phyloP scores from a whole-genome alignment of 2,888 invertebrate genomes.

The Mellilla xanthometata region DNA sequence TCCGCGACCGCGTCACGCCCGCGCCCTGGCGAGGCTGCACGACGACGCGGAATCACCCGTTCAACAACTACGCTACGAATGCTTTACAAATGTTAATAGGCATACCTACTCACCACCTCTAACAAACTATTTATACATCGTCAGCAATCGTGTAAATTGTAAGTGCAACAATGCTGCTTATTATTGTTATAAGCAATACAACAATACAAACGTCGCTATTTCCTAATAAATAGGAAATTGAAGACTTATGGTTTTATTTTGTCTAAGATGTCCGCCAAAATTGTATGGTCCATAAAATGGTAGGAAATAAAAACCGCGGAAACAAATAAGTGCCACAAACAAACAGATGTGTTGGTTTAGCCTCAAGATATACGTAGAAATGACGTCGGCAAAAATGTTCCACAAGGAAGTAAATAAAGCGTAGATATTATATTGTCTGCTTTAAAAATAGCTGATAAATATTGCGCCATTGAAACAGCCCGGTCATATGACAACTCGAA shows the following conservation, averaged over 20 bases:
- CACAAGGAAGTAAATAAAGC: constrained; percentile 35
- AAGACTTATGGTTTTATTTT: neutral
- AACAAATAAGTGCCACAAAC: constrained; percentile 17
- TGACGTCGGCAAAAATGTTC: constrained; percentile 32
- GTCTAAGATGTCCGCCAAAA: constrained; percentile 14
- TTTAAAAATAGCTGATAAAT: constrained; percentile 14
- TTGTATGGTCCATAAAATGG: constrained; percentile 12
- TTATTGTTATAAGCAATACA: too few species aligned
- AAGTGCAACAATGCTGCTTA: too few species aligned
- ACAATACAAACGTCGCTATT: too few species aligned
- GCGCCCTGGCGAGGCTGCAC: constrained; percentile 13
- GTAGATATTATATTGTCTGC: constrained; percentile 18
- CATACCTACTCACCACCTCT: too few species aligned
- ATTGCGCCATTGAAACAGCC: constrained; percentile 4
- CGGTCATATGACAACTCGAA: neutral
- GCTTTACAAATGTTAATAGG: too few species aligned
- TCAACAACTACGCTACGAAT: too few species aligned
- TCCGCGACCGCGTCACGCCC: constrained; percentile 43
- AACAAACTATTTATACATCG: too few species aligned
- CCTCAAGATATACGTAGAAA: constrained; percentile 11
- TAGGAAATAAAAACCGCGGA: constrained; percentile 25
- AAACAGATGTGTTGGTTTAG: constrained; percentile 20
- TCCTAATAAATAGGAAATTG: too few species aligned
- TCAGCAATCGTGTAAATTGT: too few species aligned
- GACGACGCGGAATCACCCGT: neutral